phyloP scores from a whole-genome alignment of 2,797 vertebrate species.

The Staurois parvus region DNA sequence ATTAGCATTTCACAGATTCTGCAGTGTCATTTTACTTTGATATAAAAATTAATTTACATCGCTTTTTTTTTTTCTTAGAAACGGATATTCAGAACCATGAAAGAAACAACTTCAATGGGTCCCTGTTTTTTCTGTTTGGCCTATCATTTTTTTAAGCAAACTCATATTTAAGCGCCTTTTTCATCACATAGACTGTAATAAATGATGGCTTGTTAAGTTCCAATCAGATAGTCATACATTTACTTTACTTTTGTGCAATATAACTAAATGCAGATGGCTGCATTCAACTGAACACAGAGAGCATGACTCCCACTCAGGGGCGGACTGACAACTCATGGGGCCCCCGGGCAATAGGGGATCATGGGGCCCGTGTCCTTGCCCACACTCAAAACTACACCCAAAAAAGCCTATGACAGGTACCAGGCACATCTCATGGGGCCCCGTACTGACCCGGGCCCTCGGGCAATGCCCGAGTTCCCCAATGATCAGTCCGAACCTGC shows the following conservation, averaged over 20 bases:
- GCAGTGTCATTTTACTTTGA: slow-evolving; percentile 52
- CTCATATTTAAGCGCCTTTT: neutral
- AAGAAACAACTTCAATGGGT: neutral
- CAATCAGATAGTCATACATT: neutral
- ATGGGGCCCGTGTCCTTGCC: no score
- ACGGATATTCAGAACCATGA: neutral
- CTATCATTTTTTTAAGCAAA: neutral
- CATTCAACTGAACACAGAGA: no score
- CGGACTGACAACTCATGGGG: no score
- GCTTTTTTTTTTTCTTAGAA: neutral
- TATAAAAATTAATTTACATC: slow-evolving; percentile 37
- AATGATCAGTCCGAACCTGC: no score
- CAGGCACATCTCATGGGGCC: no score
- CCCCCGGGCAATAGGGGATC: no score
- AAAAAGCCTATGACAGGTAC: no score
- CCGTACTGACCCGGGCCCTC: no score
- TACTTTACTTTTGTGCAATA: neutral
- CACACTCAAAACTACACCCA: no score
- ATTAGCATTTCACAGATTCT: slow-evolving; percentile 48
- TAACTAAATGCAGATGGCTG: no score
- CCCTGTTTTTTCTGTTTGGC: neutral
- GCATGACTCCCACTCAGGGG: no score
- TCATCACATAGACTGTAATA: neutral
- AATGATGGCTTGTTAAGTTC: neutral
- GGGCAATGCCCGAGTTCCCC: no score